phyloP scores from a whole-genome alignment of 2,888 invertebrate species.

The Agonopterix alstromeriana region DNA sequence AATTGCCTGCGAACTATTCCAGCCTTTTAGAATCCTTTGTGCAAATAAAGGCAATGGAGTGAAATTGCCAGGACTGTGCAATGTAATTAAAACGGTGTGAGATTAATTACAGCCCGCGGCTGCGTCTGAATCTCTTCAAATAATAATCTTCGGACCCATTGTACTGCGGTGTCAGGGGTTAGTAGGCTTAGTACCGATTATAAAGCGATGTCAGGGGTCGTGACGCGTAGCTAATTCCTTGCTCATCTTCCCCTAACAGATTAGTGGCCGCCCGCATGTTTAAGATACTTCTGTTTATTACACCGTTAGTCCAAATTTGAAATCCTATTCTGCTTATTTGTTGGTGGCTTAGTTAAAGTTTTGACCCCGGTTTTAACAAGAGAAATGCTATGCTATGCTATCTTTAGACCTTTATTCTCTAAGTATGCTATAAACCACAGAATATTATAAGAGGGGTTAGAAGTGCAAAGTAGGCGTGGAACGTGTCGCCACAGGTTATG shows the following conservation, averaged over 20 bases:
- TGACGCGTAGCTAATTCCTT: constrained; percentile 23
- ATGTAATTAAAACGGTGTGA: constrained; percentile 35
- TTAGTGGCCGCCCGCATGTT: constrained; percentile 66
- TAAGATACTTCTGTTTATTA: constrained; percentile 30
- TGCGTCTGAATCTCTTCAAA: constrained; percentile 26
- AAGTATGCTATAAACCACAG: too few species aligned
- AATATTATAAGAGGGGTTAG: too few species aligned
- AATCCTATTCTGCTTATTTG: too few species aligned
- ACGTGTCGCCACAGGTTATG: too few species aligned
- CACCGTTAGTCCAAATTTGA: too few species aligned
- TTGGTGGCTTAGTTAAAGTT: too few species aligned
- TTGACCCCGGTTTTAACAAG: too few species aligned
- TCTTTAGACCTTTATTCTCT: too few species aligned
- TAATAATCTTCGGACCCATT: constrained; percentile 26
- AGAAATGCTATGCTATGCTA: too few species aligned
- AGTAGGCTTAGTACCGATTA: too few species aligned
- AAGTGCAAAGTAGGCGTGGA: too few species aligned
- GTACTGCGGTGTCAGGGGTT: constrained; percentile 26
- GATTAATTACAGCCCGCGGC: constrained; percentile 48
- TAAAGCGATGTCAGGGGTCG: constrained; percentile 11
- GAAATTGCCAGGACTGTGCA: constrained; percentile 4
- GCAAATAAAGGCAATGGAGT: constrained; percentile 5
- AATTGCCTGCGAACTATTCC: neutral
- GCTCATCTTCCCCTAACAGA: constrained; percentile 42
- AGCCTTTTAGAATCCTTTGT: neutral